Percentiles rank a stretch among this genome's conserved stretches.
These are phyloP conservation scores for Gobionotothen gibberifrons DNA, from an alignment of 2,797 vertebrate species.

Conservation along the genomic window DNA sequence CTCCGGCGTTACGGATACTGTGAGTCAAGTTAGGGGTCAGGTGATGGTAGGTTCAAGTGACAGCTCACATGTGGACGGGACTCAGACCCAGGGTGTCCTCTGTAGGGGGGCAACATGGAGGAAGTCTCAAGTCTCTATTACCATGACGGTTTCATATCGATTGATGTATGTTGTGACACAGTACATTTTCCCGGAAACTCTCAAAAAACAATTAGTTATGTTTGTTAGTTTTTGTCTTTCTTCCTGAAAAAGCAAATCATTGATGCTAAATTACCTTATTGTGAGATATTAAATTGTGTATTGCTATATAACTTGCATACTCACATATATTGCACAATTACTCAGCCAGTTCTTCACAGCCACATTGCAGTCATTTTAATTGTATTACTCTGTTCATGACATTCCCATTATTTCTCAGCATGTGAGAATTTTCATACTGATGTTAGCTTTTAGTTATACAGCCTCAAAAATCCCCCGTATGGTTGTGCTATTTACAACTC, in stretches of 20 bases:
- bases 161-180: not conserved
- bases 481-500: not conserved
- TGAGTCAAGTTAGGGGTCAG: constrained; percentile 21
- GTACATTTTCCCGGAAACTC: not conserved
- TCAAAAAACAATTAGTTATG: not conserved
- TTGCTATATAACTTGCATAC: not conserved
- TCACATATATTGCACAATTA: no score
- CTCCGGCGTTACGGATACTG: constrained; percentile 4
- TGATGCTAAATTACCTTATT: not conserved
- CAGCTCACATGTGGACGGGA: constrained; percentile 15
- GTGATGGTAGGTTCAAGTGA: constrained; percentile 38
- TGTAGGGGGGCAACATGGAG: not conserved
- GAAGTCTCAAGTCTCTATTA: not conserved
- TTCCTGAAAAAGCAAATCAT: not conserved
- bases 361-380: no score
- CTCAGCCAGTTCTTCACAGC: no score
- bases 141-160: not conserved
- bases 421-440: no score
- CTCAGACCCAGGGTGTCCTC: not conserved
- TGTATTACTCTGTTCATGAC: no score
- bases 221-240: not conserved
- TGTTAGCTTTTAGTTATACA: no score
- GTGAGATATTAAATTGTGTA: not conserved
- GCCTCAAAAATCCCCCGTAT: not conserved
- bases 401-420: no score